phyloP scores from a whole-genome alignment of 2,113 vertebrate species.

The Gnathonemus longibarbis region DNA sequence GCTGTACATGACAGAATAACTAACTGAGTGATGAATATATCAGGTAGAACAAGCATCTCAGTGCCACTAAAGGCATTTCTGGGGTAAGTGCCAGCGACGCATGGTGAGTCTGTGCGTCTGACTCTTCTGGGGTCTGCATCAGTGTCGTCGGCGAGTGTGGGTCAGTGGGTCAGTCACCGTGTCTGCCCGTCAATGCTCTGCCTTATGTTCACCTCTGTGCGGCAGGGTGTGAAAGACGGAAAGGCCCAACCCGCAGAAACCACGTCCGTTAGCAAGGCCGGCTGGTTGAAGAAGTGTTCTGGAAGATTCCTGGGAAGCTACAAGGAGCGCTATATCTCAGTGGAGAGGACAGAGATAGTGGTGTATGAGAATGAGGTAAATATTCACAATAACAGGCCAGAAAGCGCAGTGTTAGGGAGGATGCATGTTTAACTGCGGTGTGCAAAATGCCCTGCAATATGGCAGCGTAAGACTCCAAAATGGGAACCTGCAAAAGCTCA shows the following conservation, averaged over 20 bases:
- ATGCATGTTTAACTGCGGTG: background rate
- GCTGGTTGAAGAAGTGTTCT: conserved; percentile 87
- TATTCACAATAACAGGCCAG: background rate
- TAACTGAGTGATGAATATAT: background rate
- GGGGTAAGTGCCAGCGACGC: background rate
- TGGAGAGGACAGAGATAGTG: conserved; percentile 72
- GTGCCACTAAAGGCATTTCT: background rate
- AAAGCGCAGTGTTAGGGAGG: background rate
- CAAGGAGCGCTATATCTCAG: conserved; percentile 84
- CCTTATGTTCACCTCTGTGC: background rate
- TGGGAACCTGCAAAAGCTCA: background rate
- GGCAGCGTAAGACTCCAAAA: background rate
- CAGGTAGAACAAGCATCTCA: background rate
- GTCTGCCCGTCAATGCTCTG: background rate
- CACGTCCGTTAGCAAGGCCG: conserved; percentile 64
- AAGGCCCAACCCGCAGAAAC: conserved; percentile 57
- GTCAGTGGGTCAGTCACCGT: background rate
- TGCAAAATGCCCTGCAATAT: background rate
- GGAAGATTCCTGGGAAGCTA: conserved; percentile 74
- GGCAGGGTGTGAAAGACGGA: conserved; percentile 65
- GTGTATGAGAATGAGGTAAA: conserved; percentile 84
- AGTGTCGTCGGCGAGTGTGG: no score
- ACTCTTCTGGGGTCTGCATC: background rate
- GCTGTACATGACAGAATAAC: background rate
- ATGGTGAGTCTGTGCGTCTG: background rate